Evolutionary conservation across 1,140 invertebrate genomes (phyloP).

Genomic region (Gonioctena quinquepunctata): DNA sequence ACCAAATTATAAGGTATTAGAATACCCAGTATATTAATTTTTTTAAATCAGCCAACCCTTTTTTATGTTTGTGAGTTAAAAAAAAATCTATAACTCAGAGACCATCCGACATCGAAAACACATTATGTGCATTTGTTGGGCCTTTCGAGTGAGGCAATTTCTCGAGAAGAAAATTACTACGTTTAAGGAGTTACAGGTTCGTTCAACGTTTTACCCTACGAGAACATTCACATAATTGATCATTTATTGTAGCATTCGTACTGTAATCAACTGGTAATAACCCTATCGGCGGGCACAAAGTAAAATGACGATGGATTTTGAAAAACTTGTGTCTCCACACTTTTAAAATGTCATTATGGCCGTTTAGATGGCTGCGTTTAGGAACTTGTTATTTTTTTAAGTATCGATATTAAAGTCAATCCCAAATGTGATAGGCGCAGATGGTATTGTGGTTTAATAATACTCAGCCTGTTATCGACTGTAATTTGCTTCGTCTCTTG

Average conservation of each 20-base stretch:
- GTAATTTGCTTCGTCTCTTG: background rate
- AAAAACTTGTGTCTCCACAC: constrained; percentile 29
- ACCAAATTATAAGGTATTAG: too few relatives aligned
- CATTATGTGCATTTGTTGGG: background rate
- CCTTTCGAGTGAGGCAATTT: background rate
- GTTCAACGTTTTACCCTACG: background rate
- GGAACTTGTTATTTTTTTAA: constrained; percentile 29
- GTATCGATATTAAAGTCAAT: constrained; percentile 22
- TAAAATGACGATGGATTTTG: background rate
- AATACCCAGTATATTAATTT: too few relatives aligned
- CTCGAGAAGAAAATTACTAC: background rate
- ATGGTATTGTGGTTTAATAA: background rate
- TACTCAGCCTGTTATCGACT: background rate
- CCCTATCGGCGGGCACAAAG: constrained; percentile 9
- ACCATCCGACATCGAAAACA: background rate
- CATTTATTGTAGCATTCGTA: constrained; percentile 11
- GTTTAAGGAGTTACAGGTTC: background rate
- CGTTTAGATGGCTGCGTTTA: constrained; percentile 25
- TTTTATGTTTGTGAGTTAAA: too few relatives aligned
- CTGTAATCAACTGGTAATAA: constrained; percentile 30
- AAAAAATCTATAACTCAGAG: too few relatives aligned
- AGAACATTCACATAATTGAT: background rate
- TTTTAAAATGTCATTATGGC: constrained; percentile 35
- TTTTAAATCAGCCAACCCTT: too few relatives aligned
- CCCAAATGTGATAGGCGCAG: constrained; percentile 10